Evolutionary conservation across 2,888 invertebrate species (phyloP).

Genomic region (Belgica antarctica): DNA sequence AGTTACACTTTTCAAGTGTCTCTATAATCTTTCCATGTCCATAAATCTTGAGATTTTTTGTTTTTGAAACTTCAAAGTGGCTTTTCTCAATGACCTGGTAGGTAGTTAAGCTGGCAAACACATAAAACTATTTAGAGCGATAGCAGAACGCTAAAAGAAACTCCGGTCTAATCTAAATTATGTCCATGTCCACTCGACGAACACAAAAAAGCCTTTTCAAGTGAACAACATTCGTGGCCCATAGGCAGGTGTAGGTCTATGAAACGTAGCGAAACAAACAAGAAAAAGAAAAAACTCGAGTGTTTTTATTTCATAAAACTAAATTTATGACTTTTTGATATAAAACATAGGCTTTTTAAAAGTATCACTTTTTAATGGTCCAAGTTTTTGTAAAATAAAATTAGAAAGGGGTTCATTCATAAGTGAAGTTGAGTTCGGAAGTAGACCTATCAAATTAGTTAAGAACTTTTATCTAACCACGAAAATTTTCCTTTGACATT

Average conservation of each 20-base stretch:
- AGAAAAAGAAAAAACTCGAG: constrained; percentile 19
- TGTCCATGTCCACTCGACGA: constrained; percentile 23
- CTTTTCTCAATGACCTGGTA: background rate
- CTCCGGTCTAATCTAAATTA: background rate
- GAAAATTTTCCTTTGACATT: too few relatives aligned
- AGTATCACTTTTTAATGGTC: constrained; percentile 29
- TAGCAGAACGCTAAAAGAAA: constrained; percentile 29
- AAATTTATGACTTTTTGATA: constrained; percentile 44
- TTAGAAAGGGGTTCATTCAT: too few relatives aligned
- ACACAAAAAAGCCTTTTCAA: background rate
- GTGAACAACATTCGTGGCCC: background rate
- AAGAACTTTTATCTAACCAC: too few relatives aligned
- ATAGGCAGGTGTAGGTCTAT: constrained; percentile 30
- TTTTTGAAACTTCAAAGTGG: background rate
- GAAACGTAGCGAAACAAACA: constrained; percentile 17
- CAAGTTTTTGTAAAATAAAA: background rate
- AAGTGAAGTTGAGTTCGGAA: too few relatives aligned
- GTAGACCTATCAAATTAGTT: too few relatives aligned
- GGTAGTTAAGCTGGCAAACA: background rate
- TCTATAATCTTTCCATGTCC: background rate
- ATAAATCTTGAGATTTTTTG: background rate
- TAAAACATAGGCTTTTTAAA: constrained; percentile 21
- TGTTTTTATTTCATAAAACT: constrained; percentile 40
- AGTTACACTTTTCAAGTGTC: too few relatives aligned
- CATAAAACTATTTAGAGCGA: constrained; percentile 15